A percentile compares a stretch with the other conserved stretches of the same genome.
Conservation (phyloP, 2,888 invertebrate species). For the Melitaea athalia region DNA sequence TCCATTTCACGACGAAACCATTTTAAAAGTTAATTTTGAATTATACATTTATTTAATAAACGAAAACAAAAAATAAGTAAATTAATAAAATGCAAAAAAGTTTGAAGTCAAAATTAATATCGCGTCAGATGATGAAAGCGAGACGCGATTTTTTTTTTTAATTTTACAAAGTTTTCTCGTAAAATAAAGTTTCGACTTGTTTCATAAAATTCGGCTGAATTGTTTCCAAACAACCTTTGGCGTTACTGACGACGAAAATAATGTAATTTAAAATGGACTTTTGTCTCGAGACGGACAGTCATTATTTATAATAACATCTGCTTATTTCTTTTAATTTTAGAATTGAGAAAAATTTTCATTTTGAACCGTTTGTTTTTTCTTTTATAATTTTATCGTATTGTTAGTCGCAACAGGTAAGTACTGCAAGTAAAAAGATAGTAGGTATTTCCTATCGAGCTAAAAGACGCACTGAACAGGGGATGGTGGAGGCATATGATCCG, state of each 20-base stretch:
- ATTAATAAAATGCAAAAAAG: conserved; percentile 1
- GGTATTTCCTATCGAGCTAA: no score
- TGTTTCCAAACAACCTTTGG: conserved; percentile 30
- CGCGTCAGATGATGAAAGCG: conserved; percentile 18
- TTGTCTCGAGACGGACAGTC: not conserved
- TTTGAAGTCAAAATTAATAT: conserved; percentile 25
- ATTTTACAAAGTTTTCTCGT: conserved; percentile 39
- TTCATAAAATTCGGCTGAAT: conserved; percentile 27
- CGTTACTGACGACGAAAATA: conserved; percentile 20
- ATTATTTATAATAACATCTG: not conserved
- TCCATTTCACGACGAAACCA: no score
- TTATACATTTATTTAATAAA: not conserved
- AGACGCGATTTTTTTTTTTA: conserved; percentile 30
- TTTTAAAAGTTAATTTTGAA: not conserved
- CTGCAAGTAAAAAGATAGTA: no score
- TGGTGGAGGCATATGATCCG: no score
- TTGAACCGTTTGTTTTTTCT: no score
- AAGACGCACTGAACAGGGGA: no score
- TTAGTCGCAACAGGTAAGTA: no score
- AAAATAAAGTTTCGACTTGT: conserved; percentile 36
- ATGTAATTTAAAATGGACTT: conserved; percentile 1
- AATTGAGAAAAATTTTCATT: no score
- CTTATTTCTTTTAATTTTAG: not conserved
- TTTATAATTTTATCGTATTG: no score
- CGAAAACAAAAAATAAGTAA: not conserved